These are phyloP conservation scores for Nemotelus nigrinus DNA, from an alignment of 2,888 invertebrate genomes.

Conservation along the genomic window DNA sequence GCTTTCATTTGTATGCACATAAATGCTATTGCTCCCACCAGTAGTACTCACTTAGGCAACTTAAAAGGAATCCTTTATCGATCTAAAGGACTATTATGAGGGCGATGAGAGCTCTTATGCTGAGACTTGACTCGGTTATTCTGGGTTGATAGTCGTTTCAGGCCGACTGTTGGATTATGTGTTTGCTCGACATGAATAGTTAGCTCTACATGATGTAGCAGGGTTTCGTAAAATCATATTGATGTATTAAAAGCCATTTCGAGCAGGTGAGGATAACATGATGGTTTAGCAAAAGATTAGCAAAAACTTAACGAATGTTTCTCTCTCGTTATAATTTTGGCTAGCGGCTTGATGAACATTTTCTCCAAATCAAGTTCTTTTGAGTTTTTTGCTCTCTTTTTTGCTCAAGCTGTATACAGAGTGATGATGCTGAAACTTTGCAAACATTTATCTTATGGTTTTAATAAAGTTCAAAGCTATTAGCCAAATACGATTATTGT, in stretches of 20 bases:
- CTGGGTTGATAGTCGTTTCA: background rate
- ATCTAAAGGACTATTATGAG: background rate
- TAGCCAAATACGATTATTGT: no score
- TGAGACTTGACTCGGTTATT: background rate
- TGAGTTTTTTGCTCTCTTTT: background rate
- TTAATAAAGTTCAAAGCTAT: no score
- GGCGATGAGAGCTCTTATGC: background rate
- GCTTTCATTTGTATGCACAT: background rate
- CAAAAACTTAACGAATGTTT: background rate
- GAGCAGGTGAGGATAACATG: conserved; percentile 1
- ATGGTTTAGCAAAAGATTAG: conserved; percentile 10
- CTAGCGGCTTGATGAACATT: background rate
- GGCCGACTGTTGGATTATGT: background rate
- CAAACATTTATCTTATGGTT: no score
- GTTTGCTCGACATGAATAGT: background rate
- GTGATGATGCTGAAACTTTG: background rate
- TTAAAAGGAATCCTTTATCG: conserved; percentile 2
- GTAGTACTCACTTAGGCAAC: background rate
- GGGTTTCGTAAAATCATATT: background rate
- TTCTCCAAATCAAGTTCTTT: background rate
- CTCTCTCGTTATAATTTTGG: background rate
- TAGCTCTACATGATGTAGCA: no score
- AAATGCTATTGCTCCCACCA: background rate
- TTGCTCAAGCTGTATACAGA: background rate
- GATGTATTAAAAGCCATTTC: conserved; percentile 4